Evolutionary conservation across 2,113 vertebrate species (phyloP).

Genomic region (Forbesichthys papilliferus): DNA sequence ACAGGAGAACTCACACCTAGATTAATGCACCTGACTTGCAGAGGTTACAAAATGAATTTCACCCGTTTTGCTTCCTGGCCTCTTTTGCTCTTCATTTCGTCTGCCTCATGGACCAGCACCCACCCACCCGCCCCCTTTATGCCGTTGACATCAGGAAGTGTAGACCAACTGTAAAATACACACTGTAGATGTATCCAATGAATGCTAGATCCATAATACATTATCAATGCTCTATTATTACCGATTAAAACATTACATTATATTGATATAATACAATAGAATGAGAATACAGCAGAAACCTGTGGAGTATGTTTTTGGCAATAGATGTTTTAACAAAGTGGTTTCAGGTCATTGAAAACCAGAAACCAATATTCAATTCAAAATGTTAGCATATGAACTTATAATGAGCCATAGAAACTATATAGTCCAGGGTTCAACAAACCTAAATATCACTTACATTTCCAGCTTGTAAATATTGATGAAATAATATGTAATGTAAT

Average conservation of each 20-base stretch:
- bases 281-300: too few species aligned
- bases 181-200: not conserved
- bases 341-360: not conserved
- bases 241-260: too few species aligned
- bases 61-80: constrained; percentile 66
- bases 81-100: constrained; percentile 63
- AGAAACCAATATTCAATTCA: not conserved
- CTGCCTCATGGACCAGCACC: constrained; percentile 48
- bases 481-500: too few species aligned
- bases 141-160: constrained; percentile 6
- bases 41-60: constrained; percentile 77
- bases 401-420: too few species aligned
- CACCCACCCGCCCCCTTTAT: constrained; percentile 19
- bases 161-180: constrained; percentile 4
- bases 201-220: too few species aligned
- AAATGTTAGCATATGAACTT: not conserved
- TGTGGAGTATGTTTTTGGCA: too few species aligned
- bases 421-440: too few species aligned
- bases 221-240: too few species aligned
- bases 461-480: too few species aligned
- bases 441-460: too few species aligned
- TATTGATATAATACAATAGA: too few species aligned
- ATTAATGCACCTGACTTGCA: constrained; percentile 87
- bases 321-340: too few species aligned
- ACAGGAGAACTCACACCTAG: constrained; percentile 85